phyloP scores from a whole-genome alignment of 2,888 invertebrate genomes.

The Micoletzkya japonica region DNA sequence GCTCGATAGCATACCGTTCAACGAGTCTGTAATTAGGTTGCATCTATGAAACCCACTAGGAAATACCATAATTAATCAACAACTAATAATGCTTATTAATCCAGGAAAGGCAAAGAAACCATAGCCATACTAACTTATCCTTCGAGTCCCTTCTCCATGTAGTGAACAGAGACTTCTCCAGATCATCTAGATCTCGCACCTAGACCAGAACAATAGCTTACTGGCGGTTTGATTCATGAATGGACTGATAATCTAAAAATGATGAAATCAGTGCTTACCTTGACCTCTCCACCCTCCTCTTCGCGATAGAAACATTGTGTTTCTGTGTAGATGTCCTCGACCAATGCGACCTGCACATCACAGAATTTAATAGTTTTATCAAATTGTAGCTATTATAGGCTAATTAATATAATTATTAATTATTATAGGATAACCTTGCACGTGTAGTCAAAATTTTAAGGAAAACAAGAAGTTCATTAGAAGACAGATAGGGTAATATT shows the following conservation, averaged over 20 bases:
- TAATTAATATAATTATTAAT: too few species aligned
- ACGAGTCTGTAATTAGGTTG: constrained; percentile 26
- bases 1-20: constrained; percentile 45
- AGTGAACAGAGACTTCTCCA: constrained; percentile 5
- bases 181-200: constrained; percentile 7
- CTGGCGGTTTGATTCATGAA: too few species aligned
- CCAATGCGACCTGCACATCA: constrained; percentile 16
- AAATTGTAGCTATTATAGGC: too few species aligned
- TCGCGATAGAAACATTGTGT: not conserved
- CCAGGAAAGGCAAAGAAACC: not conserved
- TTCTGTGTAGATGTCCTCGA: constrained; percentile 26
- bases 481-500: constrained; percentile 74
- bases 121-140: constrained; percentile 14
- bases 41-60: not conserved
- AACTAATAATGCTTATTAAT: not conserved
- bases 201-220: too few species aligned
- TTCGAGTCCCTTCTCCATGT: constrained; percentile 9
- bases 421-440: too few species aligned
- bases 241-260: too few species aligned
- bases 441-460: too few species aligned
- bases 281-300: constrained; percentile 8
- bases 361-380: too few species aligned
- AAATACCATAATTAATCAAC: not conserved
- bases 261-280: too few species aligned
- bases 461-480: not conserved